Base-by-base conservation (phyloP, 2,797 vertebrate genomes). In the Etheostoma perlongum region DNA sequence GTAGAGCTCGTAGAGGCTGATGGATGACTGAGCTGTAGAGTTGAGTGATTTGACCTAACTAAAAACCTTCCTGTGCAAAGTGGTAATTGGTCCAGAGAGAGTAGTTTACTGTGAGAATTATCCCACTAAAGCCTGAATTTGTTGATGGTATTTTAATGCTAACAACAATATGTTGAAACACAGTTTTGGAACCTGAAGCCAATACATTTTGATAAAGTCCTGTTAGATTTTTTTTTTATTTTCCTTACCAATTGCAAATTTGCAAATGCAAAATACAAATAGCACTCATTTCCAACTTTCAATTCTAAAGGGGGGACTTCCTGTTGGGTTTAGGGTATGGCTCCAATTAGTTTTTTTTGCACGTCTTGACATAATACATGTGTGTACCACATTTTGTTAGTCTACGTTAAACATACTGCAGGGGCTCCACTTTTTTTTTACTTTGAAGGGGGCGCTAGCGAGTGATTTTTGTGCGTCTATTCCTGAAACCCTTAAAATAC, bases 41-140 rank as follows among this genome's bases (percentile, higher is more conserved):
- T n/a, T 74, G 86, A 88, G 72, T 78, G 82, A 83, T 78, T 57
- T 15, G 23, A 78, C 63, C 48, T 47, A 25, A 73, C 46, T 51
- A 70, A 48, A 76, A 78, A 80, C 48, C 76, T 86, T 82, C 76
- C 73, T 81, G 64, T 51, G n/a, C 48, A 49, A 73, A 76, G 52
- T 55, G 65, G 30, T 81, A 75, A 70, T 62, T 27, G 18, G 66
- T 72, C 72, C 51, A 2, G 7, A 54, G 70, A 42, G 78, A 51
- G 47, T 0, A 4, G 48, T 25, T 72, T n/a, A 70, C 42, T 76
- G 65, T 67, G 65, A 55, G 67, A 67, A 40, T 64, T 36, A 78
- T 78, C 66, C 42, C 12, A 0, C 21, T 21, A 15, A 71, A 76
- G 46, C 70, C 52, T 23, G 62, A 74, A 68, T 66, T 52, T 77